Percentiles rank a stretch among this genome's conserved stretches.
Evolutionary conservation across 2,888 invertebrate species (phyloP).

Genomic region (Cacoxenus indagator): DNA sequence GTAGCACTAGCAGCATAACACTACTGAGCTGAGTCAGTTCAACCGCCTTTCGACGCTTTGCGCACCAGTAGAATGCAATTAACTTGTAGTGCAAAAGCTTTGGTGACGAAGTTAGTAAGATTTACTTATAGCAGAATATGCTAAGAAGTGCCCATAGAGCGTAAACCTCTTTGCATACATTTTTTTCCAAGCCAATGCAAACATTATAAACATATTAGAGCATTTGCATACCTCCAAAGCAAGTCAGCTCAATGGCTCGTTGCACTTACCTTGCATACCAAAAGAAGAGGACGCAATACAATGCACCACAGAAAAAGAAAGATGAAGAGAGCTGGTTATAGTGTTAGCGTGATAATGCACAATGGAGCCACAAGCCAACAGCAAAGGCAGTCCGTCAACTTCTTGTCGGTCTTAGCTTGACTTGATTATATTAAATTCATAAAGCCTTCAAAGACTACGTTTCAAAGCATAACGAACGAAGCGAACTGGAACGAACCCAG

Average conservation of each 20-base stretch:
- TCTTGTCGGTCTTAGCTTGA: too few species aligned
- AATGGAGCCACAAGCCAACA: not conserved
- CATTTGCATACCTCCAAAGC: conserved; percentile 53
- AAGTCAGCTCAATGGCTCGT: not conserved
- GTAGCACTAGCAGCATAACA: not conserved
- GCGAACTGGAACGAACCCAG: too few species aligned
- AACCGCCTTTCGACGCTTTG: not conserved
- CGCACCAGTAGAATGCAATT: conserved; percentile 54
- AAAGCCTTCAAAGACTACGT: not conserved
- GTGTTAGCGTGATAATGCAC: conserved; percentile 8
- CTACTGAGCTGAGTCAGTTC: conserved; percentile 6
- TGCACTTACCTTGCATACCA: not conserved
- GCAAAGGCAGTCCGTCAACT: too few species aligned
- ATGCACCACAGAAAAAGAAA: not conserved
- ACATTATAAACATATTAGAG: conserved; percentile 55
- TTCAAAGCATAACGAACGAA: not conserved
- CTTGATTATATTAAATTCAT: not conserved
- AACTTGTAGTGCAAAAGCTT: conserved; percentile 48
- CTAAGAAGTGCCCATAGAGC: conserved; percentile 9
- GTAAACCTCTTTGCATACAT: not conserved
- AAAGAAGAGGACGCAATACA: not conserved
- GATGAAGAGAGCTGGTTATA: not conserved
- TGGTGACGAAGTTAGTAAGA: too few species aligned
- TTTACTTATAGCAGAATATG: conserved; percentile 27
- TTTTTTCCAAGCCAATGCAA: conserved; percentile 20